A percentile compares a stretch with the other conserved stretches of the same genome.
These are phyloP conservation scores for Callitettix versicolor DNA, from an alignment of 1,140 invertebrate species.

Conservation along the genomic window DNA sequence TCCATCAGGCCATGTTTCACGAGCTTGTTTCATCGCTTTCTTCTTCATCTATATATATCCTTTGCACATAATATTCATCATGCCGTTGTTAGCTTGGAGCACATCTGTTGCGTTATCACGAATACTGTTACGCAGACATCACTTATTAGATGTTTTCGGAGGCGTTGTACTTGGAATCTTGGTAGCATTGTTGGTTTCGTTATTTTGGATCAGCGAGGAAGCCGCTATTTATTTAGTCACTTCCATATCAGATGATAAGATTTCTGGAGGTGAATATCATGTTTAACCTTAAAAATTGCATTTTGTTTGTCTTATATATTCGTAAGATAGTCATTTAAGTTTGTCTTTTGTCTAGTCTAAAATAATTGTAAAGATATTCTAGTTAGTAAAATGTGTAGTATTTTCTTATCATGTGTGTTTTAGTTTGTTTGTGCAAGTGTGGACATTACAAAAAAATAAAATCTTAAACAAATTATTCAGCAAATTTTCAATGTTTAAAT, in stretches of 20 bases:
- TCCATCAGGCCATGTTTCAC: slow-evolving; percentile 90
- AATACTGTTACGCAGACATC: slow-evolving; percentile 71
- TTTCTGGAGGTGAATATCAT: slow-evolving; percentile 44
- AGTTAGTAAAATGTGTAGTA: too few relatives aligned
- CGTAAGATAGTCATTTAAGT: too few relatives aligned
- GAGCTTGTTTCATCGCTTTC: slow-evolving; percentile 63
- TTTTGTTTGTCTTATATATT: too few relatives aligned
- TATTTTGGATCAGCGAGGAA: slow-evolving; percentile 53
- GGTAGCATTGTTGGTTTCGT: slow-evolving; percentile 51
- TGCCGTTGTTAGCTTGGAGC: slow-evolving; percentile 62
- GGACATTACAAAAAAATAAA: too few relatives aligned
- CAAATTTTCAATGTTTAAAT: too few relatives aligned
- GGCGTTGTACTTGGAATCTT: slow-evolving; percentile 67
- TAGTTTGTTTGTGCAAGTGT: too few relatives aligned
- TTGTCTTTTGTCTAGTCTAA: too few relatives aligned
- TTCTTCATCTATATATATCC: slow-evolving; percentile 55
- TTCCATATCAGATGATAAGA: slow-evolving; percentile 43
- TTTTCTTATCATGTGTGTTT: too few relatives aligned
- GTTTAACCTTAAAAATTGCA: slow-evolving; percentile 34
- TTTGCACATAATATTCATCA: slow-evolving; percentile 41
- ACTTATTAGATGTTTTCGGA: slow-evolving; percentile 71
- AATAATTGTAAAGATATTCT: too few relatives aligned
- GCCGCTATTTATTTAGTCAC: slow-evolving; percentile 38
- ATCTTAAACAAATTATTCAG: too few relatives aligned
- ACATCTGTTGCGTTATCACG: slow-evolving; percentile 64